phyloP scores from a whole-genome alignment of 1,140 invertebrate species.

The Tetraneura akinire region DNA sequence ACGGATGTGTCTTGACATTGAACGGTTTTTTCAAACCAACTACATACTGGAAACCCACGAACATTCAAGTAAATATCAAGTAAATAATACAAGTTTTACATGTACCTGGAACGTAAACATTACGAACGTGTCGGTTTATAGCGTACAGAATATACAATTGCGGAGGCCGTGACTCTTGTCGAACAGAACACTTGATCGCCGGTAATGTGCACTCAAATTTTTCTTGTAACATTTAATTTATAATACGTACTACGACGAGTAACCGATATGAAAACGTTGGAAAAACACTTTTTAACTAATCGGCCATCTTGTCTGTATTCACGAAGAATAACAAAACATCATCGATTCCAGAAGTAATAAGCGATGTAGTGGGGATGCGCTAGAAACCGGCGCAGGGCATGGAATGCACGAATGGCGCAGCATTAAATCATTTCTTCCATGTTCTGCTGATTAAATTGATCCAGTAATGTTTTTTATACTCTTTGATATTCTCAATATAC shows the following conservation, averaged over 20 bases:
- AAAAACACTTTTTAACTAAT: constrained; percentile 45
- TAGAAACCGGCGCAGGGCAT: constrained; percentile 29
- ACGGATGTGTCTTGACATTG: constrained; percentile 21
- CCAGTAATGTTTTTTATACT: background rate
- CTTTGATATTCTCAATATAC: background rate
- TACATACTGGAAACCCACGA: constrained; percentile 38
- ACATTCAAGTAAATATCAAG: constrained; percentile 35
- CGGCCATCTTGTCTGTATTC: constrained; percentile 49
- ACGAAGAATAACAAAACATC: constrained; percentile 51
- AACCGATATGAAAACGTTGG: constrained; percentile 31
- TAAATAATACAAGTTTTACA: constrained; percentile 43
- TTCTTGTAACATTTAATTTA: constrained; percentile 46
- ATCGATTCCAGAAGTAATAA: constrained; percentile 36
- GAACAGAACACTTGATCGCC: constrained; percentile 35
- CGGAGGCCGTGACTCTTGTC: background rate
- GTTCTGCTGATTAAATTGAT: constrained; percentile 2
- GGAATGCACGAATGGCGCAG: constrained; percentile 48
- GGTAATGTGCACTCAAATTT: constrained; percentile 29
- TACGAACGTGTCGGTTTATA: constrained; percentile 48
- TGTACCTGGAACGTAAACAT: constrained; percentile 50
- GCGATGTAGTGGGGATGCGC: constrained; percentile 35
- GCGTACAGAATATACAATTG: constrained; percentile 11
- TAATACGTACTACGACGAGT: background rate
- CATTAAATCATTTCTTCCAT: constrained; percentile 42
- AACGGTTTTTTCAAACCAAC: constrained; percentile 21